phyloP scores from a whole-genome alignment of 2,113 vertebrate genomes.

The Amphiprion percula region DNA sequence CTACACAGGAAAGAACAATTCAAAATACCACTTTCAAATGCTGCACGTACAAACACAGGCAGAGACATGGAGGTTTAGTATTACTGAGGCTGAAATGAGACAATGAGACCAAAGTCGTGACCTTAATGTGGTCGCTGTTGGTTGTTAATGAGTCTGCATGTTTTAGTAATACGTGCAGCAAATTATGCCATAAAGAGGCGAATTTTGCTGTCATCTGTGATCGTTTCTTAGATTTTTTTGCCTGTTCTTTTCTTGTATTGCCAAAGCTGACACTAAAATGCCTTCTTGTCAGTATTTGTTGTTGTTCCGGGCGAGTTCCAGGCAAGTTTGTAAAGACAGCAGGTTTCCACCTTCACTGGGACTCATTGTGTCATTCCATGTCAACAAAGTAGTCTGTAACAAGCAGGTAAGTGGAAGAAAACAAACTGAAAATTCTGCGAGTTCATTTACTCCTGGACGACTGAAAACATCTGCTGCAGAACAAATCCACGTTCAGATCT shows the following conservation, averaged over 20 bases:
- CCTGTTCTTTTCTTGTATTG: not conserved
- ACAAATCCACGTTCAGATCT: not conserved
- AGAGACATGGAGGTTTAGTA: slow-evolving; percentile 15
- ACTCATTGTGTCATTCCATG: not conserved
- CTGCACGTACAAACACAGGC: slow-evolving; percentile 46
- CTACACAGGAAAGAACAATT: slow-evolving; percentile 32
- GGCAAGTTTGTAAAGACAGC: too few relatives aligned
- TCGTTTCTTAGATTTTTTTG: not conserved
- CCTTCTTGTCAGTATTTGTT: not conserved
- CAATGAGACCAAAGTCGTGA: not conserved
- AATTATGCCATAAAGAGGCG: not conserved
- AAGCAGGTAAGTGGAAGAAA: not conserved
- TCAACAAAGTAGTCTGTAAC: not conserved
- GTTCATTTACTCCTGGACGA: not conserved
- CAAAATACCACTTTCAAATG: slow-evolving; percentile 20
- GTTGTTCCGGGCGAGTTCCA: too few relatives aligned
- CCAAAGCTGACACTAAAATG: slow-evolving; percentile 13
- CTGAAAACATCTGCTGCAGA: not conserved
- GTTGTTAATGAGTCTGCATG: not conserved
- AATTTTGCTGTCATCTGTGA: not conserved
- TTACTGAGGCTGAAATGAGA: slow-evolving; percentile 19
- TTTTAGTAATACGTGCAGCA: too few relatives aligned
- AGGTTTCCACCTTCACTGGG: too few relatives aligned
- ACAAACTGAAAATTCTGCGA: not conserved
- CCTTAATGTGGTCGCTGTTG: not conserved